These are phyloP conservation scores for Montipora capricornis DNA, from an alignment of 64 coral and sea anemone species.

Conservation along the genomic window DNA sequence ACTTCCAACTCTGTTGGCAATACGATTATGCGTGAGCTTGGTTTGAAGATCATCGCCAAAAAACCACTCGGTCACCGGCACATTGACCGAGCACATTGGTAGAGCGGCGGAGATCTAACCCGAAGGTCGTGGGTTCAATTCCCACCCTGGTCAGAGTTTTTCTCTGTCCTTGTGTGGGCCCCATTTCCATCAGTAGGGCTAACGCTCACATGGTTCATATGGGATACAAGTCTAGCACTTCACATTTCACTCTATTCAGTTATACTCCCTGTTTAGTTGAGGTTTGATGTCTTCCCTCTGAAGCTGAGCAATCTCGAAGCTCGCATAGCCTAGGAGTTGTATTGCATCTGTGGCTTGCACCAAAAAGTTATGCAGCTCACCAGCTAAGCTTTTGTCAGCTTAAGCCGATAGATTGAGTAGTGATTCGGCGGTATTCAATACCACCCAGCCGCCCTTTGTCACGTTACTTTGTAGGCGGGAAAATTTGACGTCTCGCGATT, in stretches of 20 bases:
- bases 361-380: conserved; percentile 17
- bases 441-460: conserved; percentile 25
- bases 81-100: no score
- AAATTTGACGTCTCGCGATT: conserved; percentile 17
- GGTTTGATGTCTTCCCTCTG: conserved; percentile 51
- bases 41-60: conserved; percentile 9
- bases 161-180: no score
- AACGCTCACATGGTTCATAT: no score
- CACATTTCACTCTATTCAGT: no score
- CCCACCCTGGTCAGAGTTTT: no score
- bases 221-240: no score
- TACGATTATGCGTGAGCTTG: conserved; percentile 26
- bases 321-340: conserved; percentile 20
- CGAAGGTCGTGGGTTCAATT: no score
- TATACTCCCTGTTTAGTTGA: background rate
- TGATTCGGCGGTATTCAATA: conserved; percentile 33
- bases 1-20: conserved; percentile 52
- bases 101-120: no score
- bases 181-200: no score
- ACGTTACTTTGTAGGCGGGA: conserved; percentile 23
- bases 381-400: conserved; percentile 12
- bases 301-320: conserved; percentile 39
- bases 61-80: no score
- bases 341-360: conserved; percentile 34
- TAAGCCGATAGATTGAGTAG: conserved; percentile 10